phyloP scores from a whole-genome alignment of 2,113 vertebrate species.

The Gorsachius goisagi region DNA sequence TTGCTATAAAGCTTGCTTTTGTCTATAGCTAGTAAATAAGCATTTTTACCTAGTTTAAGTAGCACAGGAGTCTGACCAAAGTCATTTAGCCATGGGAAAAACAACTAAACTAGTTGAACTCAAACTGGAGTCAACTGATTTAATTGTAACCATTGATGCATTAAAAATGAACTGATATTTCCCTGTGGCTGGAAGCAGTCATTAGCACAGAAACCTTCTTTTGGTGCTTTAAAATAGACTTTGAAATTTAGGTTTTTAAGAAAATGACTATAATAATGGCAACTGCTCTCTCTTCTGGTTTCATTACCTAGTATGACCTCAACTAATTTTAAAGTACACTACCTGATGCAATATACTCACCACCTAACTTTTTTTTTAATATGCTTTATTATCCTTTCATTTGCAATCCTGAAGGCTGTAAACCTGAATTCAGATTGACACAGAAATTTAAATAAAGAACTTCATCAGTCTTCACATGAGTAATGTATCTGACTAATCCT shows the following conservation, averaged over 20 bases:
- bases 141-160: background rate
- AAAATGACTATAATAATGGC: background rate
- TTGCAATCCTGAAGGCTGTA: background rate
- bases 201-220: slow-evolving; percentile 52
- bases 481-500: background rate
- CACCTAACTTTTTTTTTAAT: background rate
- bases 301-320: background rate
- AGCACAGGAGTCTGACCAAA: background rate
- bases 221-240: slow-evolving; percentile 33
- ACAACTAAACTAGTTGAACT: background rate
- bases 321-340: background rate
- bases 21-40: background rate
- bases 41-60: background rate
- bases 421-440: background rate
- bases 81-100: background rate
- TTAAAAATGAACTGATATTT: background rate
- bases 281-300: background rate
- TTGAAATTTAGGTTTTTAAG: background rate
- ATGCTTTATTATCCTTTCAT: background rate
- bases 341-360: background rate
- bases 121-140: background rate
- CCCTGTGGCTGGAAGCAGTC: background rate
- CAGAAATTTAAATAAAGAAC: background rate
- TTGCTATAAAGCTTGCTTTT: background rate
- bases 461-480: background rate